phyloP scores from a whole-genome alignment of 2,797 vertebrate species.

The Alauda arvensis region DNA sequence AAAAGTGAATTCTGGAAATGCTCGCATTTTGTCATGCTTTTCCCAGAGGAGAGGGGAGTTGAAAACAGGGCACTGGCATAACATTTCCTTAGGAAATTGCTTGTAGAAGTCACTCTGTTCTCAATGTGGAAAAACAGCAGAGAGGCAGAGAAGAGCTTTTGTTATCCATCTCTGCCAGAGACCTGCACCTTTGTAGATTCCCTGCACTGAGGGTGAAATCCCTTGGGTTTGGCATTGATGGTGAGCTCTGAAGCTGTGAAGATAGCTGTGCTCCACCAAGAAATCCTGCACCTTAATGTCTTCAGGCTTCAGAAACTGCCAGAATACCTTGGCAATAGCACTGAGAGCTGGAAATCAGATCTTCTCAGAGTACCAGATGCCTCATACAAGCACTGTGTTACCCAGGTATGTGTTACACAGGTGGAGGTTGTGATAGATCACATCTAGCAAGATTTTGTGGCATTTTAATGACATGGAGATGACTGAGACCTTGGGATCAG shows the following conservation, averaged over 20 bases:
- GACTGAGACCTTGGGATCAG: neutral
- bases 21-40: neutral
- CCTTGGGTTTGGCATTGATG: neutral
- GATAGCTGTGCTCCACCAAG: neutral
- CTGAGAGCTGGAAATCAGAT: neutral
- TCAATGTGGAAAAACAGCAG: neutral
- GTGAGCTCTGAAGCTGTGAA: neutral
- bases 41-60: neutral
- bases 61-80: neutral
- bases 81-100: neutral
- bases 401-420: neutral
- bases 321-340: neutral
- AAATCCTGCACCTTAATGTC: neutral
- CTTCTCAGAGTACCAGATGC: too few relatives aligned
- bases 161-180: neutral
- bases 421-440: neutral
- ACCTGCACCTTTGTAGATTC: rapidly evolving
- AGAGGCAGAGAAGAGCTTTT: neutral
- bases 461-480: neutral
- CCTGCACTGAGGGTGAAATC: neutral
- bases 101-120: neutral
- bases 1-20: neutral
- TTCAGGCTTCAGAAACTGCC: neutral
- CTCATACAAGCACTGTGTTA: neutral
- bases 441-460: neutral